Percentiles rank a stretch among this genome's conserved stretches.
Conservation (phyloP, 2,113 vertebrate genomes). For the Mustela nigripes region DNA sequence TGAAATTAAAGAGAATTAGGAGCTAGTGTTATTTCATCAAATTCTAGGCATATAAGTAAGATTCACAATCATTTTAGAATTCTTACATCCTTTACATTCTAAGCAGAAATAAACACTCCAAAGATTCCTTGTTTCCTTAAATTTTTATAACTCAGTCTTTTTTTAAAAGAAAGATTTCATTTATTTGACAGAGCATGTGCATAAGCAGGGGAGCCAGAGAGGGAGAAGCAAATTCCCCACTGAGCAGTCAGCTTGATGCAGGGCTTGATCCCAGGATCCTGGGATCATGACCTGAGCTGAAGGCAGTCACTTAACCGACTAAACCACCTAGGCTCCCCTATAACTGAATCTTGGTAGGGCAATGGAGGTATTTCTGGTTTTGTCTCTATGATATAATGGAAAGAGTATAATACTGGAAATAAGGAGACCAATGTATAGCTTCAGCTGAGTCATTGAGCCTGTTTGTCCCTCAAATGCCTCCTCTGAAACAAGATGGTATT, state of each 20-base stretch:
- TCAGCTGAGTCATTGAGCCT: not conserved
- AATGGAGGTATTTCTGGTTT: not conserved
- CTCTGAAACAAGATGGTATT: not conserved
- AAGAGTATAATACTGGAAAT: not conserved
- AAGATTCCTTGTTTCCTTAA: not conserved
- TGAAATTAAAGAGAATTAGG: constrained; percentile 52
- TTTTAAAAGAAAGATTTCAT: too few species aligned
- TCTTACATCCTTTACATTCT: not conserved
- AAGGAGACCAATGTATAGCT: not conserved
- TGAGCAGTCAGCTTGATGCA: too few species aligned
- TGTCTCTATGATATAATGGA: not conserved
- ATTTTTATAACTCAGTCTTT: not conserved
- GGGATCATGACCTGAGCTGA: too few species aligned
- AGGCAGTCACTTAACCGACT: too few species aligned
- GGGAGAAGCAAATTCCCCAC: too few species aligned
- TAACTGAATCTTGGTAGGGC: not conserved
- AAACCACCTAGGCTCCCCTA: too few species aligned
- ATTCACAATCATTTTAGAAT: not conserved
- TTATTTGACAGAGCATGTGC: too few species aligned
- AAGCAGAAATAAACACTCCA: not conserved
- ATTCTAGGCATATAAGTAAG: constrained; percentile 14
- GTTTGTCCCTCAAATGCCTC: not conserved
- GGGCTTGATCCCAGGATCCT: too few species aligned
- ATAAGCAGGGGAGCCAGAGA: too few species aligned
- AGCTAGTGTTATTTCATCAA: constrained; percentile 58